Percentiles rank a stretch among this genome's conserved stretches.
Evolutionary conservation across 1,140 invertebrate species (phyloP).

Genomic region (Lepidotrigona ventralis): DNA sequence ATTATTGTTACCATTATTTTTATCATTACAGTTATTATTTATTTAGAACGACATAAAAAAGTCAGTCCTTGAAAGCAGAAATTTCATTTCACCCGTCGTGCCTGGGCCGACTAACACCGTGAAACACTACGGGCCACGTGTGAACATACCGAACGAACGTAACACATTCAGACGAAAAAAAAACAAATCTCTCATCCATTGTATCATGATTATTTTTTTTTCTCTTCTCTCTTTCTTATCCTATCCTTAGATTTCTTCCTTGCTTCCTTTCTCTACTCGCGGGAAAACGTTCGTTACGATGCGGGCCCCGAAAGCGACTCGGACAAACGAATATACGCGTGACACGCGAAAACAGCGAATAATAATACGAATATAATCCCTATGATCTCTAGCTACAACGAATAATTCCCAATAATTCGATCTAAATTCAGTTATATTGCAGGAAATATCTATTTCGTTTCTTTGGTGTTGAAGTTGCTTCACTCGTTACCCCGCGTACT

Average conservation of each 20-base stretch:
- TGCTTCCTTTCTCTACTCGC: background rate
- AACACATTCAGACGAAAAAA: background rate
- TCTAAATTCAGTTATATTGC: conserved; percentile 48
- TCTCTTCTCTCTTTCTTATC: background rate
- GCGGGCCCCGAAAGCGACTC: background rate
- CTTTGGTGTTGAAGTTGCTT: conserved; percentile 55
- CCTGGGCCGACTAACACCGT: background rate
- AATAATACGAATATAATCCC: conserved; percentile 30
- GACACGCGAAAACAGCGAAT: conserved; percentile 23
- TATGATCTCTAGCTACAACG: conserved; percentile 8
- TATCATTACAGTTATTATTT: conserved; percentile 42
- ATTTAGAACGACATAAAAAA: conserved; percentile 48
- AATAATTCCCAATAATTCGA: conserved; percentile 33
- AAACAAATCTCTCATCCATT: background rate
- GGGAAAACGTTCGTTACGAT: background rate
- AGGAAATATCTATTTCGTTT: conserved; percentile 44
- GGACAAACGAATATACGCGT: conserved; percentile 6
- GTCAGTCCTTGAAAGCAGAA: conserved; percentile 43
- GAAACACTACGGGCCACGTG: no score
- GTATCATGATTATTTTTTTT: background rate
- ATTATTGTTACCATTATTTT: conserved; percentile 36
- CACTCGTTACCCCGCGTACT: conserved; percentile 33
- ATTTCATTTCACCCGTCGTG: conserved; percentile 3
- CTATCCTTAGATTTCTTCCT: background rate
- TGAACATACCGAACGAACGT: background rate